Base-by-base conservation (phyloP, 2,888 invertebrate genomes). In the Horisme vitalbata region DNA sequence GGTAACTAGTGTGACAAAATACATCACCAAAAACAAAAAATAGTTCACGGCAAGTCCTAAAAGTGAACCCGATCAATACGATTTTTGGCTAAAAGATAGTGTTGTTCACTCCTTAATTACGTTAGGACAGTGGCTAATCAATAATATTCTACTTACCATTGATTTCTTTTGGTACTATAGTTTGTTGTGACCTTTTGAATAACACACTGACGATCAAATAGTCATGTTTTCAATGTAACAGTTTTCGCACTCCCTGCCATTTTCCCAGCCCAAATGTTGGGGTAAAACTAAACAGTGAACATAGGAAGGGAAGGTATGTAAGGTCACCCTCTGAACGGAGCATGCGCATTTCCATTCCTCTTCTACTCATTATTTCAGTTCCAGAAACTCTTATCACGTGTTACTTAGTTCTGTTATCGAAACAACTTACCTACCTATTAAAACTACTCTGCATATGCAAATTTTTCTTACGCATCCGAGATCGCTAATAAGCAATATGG, bases 261-360 rank as follows among this genome's bases (percentile, higher is more conserved):
- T 44, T 45, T 33, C 24, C 11, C 33, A 35, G 32, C 63, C 59
- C 62, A 55, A 54, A 39, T 30, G 55, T 52, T 56, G 59, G 65
- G 63, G 65, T 63, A 59, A 52, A 51, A 77, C 75, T 80, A 66
- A 18, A 5, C 18, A 18, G 5, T 18, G 18, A n/a, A 52, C 44
- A 49, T 41, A 35, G 43, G 18, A 18, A 43, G 58, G 41, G 41
- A 32, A 57, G 49, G 38, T 6, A 18, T 5, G 4, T 44, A 39
- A 49, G 45, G 38, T 36, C 10, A 41, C 10, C 4, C 21, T 7
- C 43, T n/a, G n/a, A n/a, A n/a, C n/a, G n/a, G 30, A 23, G 51
- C 57, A 49, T 57, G 57, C 57, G 57, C 46, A 30, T 31, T 23
- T 12, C 7, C 27, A 23, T 30, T 35, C 11, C 33, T 8, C 21